Percentiles rank a stretch among this genome's conserved stretches.
Evolutionary conservation across 2,888 invertebrate genomes (phyloP).

Genomic region (Sinhomidia bicolor): DNA sequence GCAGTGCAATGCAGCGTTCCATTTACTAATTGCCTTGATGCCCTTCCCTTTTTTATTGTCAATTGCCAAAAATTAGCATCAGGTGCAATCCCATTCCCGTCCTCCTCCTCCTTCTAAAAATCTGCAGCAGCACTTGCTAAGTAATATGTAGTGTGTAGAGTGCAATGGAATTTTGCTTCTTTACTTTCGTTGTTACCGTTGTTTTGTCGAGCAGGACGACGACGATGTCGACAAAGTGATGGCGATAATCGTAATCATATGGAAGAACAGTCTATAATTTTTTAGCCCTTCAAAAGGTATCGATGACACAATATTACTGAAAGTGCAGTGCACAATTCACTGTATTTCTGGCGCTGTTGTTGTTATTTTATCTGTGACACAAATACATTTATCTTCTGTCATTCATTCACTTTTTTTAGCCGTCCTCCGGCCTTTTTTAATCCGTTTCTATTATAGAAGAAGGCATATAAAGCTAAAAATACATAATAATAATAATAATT

Average conservation of each 20-base stretch:
- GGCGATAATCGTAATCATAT: background rate
- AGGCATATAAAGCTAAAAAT: background rate
- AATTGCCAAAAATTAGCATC: conserved; percentile 51
- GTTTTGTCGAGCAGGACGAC: background rate
- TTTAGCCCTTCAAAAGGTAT: conserved; percentile 59
- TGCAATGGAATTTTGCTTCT: too few species aligned
- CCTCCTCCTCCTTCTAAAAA: too few species aligned
- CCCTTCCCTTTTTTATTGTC: conserved; percentile 61
- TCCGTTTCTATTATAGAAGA: background rate
- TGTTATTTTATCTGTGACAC: conserved; percentile 4
- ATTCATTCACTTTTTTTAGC: conserved; percentile 2
- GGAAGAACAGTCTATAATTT: conserved; percentile 8
- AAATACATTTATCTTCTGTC: conserved; percentile 41
- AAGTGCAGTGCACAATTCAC: background rate
- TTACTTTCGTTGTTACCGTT: conserved; percentile 26
- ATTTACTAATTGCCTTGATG: conserved; percentile 63
- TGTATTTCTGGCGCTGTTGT: background rate
- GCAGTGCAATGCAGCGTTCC: conserved; percentile 18
- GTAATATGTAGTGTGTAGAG: too few species aligned
- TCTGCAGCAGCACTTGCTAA: too few species aligned
- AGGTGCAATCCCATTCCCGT: conserved; percentile 9
- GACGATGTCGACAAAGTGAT: background rate
- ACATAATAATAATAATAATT: conserved; percentile 14
- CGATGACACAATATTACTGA: conserved; percentile 59
- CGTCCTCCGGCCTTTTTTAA: background rate